Evolutionary conservation across 30 jellyfish, hydroid and myxozoan species (phyloP), one percentile per base, ranked within the genome.

Genomic region (Clytia hemisphaerica): DNA sequence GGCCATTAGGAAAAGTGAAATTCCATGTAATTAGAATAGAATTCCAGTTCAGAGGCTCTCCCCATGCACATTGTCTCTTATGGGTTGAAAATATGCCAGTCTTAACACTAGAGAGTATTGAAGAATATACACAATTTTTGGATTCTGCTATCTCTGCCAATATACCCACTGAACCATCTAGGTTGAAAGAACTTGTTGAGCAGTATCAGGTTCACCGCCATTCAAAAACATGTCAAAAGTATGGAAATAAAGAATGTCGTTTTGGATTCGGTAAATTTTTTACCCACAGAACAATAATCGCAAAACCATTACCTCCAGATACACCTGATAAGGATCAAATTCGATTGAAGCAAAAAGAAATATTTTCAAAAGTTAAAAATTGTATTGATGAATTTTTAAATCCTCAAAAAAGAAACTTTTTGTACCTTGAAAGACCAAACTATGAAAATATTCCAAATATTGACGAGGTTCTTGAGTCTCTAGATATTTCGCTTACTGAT

Each of bases 221-320:
- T 44, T 67, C 80, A 15, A 67, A 67, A 6, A 40, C 80, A 12
- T 67, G 75, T 46, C 16, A 22, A 21, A 67, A 67, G 46, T 67
- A 40, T 47, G 46, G 46, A 27, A 67, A 67, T 37, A 46, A 18
- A 40, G 28, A 55, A 15, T 67, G 80, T 27, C 15, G 78, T 12
- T 67, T 42, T 67, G 14, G 38, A 14, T 51, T 12, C 24, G 66
- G 66, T 10, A n/a, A 0, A 12, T 51, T 51, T 24, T 51, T 51
- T 1, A 51, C 66, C 24, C 32, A 51, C 10, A n/a, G 66, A 51
- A 51, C 66, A 14, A 24, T 51, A 14, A 22, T 51, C 16, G 66
- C 66, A 12, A 51, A 12, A 14, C 66, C 30, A 51, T 51, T 51
- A 51, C 30, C 66, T 14, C 0, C 10, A 24, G 24, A 51, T 14